Evolutionary conservation across 53 echinoderm and acorn worm species (phyloP).

Genomic region (Temnopleurus reevesii): DNA sequence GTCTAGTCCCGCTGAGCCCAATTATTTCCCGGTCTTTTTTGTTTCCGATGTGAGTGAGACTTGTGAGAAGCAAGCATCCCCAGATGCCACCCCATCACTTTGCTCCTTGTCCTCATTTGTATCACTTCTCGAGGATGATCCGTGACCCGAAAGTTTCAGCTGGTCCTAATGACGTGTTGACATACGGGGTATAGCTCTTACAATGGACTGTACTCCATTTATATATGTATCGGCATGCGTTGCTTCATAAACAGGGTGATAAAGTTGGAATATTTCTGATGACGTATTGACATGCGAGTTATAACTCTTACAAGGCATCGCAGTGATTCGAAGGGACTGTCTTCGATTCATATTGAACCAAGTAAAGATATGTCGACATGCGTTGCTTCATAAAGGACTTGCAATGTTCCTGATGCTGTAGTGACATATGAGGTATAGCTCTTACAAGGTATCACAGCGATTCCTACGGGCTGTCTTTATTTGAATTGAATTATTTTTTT

Average conservation of each 20-base stretch:
- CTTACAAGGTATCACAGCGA: no score
- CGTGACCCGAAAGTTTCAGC: constrained; percentile 12
- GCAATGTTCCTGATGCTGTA: no score
- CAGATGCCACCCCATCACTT: not conserved
- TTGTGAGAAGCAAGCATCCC: not conserved
- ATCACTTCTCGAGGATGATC: not conserved
- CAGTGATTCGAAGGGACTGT: no score
- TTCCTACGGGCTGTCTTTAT: no score
- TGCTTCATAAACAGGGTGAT: no score
- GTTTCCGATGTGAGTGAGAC: not conserved
- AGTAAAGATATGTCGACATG: not conserved
- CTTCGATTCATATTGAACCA: no score
- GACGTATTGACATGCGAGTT: not conserved
- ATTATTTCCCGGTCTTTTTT: constrained; percentile 5
- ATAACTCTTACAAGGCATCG: not conserved
- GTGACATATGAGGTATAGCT: no score
- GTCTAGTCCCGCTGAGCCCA: constrained; percentile 9
- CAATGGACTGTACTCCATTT: not conserved
- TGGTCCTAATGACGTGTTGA: constrained; percentile 1
- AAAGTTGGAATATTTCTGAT: constrained; percentile 1
- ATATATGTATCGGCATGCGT: not conserved
- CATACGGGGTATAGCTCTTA: not conserved
- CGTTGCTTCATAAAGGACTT: no score
- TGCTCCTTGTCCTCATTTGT: not conserved
- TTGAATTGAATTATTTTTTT: no score